Percentiles rank a stretch among this genome's conserved stretches.
Conservation (phyloP, 2,888 invertebrate genomes). For the Synanthedon myopaeformis region DNA sequence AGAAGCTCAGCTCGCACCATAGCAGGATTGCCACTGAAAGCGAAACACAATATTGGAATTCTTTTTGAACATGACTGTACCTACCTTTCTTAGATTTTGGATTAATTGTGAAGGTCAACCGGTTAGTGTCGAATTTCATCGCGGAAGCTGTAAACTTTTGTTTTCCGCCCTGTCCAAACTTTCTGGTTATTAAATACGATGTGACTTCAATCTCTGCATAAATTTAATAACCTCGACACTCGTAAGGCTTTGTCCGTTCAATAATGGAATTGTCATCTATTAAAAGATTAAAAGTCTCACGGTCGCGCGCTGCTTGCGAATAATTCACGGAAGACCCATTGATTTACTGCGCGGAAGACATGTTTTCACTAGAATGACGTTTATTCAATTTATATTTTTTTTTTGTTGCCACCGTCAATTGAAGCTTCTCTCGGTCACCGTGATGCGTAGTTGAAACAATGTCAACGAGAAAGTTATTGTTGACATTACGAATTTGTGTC, state of each 20-base stretch:
- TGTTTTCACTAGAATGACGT: too few relatives aligned
- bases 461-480: slow-evolving; percentile 38
- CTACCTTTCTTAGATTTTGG: neutral
- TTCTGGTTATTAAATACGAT: slow-evolving; percentile 20
- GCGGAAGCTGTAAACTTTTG: slow-evolving; percentile 38
- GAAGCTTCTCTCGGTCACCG: neutral
- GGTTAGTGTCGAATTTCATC: slow-evolving; percentile 19
- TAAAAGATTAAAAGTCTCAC: slow-evolving; percentile 28
- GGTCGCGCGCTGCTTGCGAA: neutral
- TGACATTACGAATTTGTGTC: slow-evolving; percentile 30
- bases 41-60: too few relatives aligned
- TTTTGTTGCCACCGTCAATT: too few relatives aligned
- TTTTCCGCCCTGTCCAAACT: slow-evolving; percentile 30
- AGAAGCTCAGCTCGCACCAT: too few relatives aligned
- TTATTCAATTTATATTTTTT: too few relatives aligned
- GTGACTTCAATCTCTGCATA: slow-evolving; percentile 17
- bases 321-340: too few relatives aligned
- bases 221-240: slow-evolving; percentile 11
- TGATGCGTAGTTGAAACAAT: slow-evolving; percentile 5
- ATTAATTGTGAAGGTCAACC: slow-evolving; percentile 16
- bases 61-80: too few relatives aligned
- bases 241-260: slow-evolving; percentile 13
- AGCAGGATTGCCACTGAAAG: too few relatives aligned
- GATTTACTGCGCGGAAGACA: too few relatives aligned
- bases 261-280: slow-evolving; percentile 26